phyloP scores from a whole-genome alignment of 2,888 invertebrate genomes.

The Eutolmus rufibarbis region DNA sequence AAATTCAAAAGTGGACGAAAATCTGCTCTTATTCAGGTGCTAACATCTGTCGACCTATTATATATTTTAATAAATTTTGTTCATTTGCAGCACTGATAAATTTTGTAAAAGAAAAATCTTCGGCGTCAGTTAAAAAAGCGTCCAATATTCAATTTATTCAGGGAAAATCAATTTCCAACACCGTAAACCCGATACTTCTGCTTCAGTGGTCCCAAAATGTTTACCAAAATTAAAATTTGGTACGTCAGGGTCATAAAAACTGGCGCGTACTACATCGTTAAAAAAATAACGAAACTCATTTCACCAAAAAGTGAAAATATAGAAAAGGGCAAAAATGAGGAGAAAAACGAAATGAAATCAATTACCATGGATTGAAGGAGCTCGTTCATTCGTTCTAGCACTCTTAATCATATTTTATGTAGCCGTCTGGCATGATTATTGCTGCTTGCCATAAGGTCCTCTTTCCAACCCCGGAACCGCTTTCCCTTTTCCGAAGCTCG shows the following conservation, averaged over 20 bases:
- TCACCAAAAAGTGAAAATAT: neutral
- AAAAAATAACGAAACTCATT: neutral
- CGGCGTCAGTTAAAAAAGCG: too few relatives aligned
- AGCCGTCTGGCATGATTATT: neutral
- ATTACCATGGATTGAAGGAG: neutral
- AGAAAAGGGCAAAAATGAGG: neutral
- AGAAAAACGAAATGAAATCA: neutral
- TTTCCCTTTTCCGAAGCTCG: neutral
- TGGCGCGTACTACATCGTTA: neutral
- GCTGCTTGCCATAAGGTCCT: neutral
- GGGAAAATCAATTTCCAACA: neutral
- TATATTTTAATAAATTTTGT: neutral
- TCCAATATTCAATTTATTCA: neutral
- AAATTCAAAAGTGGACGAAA: neutral
- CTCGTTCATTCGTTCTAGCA: neutral
- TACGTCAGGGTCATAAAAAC: neutral
- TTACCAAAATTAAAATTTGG: neutral
- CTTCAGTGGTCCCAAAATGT: neutral
- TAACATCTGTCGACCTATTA: neutral
- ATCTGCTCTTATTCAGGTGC: neutral
- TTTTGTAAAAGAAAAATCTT: neutral
- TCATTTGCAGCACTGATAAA: neutral
- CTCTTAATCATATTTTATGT: neutral
- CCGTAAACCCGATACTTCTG: neutral
- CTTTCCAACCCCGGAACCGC: neutral